These are phyloP conservation scores for Alexandromys fortis DNA, from an alignment of 2,113 vertebrate genomes.

Conservation along the genomic window DNA sequence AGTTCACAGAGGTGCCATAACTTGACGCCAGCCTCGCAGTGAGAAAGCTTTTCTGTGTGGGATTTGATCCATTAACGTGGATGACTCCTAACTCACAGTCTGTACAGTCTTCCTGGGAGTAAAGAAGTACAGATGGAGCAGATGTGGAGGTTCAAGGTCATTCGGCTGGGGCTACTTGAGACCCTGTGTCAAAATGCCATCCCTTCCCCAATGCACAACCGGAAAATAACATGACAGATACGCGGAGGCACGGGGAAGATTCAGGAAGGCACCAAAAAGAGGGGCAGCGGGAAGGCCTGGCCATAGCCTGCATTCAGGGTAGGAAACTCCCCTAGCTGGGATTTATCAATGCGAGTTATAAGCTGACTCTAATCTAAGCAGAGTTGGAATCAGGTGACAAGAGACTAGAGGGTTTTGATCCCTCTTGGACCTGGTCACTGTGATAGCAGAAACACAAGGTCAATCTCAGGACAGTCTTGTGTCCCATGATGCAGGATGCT, in stretches of 20 bases:
- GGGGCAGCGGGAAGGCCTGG: too few species aligned
- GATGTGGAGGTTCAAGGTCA: not conserved
- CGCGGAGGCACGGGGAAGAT: too few species aligned
- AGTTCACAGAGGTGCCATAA: not conserved
- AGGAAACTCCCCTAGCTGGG: not conserved
- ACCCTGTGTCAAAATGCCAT: not conserved
- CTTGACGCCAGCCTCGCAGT: slow-evolving; percentile 8
- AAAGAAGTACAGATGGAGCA: not conserved
- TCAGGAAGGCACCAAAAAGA: not conserved
- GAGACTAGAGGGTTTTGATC: not conserved
- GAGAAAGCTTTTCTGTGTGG: not conserved
- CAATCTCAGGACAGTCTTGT: not conserved
- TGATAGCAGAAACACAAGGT: not conserved
- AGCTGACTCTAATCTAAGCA: not conserved
- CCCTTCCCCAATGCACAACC: not conserved
- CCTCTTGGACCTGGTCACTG: not conserved
- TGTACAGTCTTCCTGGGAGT: not conserved
- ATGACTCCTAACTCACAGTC: not conserved
- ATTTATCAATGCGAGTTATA: not conserved
- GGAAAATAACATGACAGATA: not conserved
- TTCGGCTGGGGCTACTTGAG: not conserved
- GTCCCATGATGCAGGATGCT: not conserved
- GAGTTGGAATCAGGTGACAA: not conserved
- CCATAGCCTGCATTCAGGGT: not conserved
- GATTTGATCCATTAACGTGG: not conserved